Base-by-base conservation (phyloP, 30 jellyfish, hydroid and myxozoan species). In the Aurelia sp. region DNA sequence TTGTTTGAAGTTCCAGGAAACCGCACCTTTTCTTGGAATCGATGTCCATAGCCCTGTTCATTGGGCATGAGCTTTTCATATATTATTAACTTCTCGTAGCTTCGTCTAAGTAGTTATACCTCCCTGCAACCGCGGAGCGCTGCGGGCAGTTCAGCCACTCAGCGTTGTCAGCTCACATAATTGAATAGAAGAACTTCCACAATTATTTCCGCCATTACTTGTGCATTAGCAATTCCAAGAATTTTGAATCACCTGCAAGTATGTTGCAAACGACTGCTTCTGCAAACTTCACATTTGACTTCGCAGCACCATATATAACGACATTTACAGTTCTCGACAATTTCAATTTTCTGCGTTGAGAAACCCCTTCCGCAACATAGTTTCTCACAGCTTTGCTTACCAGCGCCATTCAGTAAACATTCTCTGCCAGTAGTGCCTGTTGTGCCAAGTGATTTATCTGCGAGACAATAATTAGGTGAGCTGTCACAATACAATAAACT, bases 281-380 rank as follows among this genome's bases (percentile, higher is more conserved):
- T 81, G 60, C 99, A 95, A 5, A 48, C 77, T 13, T 90, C 94
- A 53, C 99, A 95, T 35, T 76, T 76, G 67, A 95, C 99, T 40
- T 90, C 65, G 62, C 99, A 95, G 63, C 99, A 95, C 92, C 90
- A 89, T 11, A 95, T 88, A 81, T 90, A 95, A 57, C 82, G 90
- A 69, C 99, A 95, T 22, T 65, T 57, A 60, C 99, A 95, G 24
- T 88, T 80, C 33, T 96, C 94, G 17, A 72, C 84, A 8, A 90
- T 90, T 57, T 95, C 97, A 15, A 90, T 90, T 44, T 63, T 57
- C 81, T 82, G 91, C 41, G 82, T 88, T 30, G 84, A 92, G 68
- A 60, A 78, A 8, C 99, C 96, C n/a, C 91, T 65, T 15, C 97
- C 97, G 75, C 99, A 95, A 68, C 99, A 95, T 71, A 95, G 72